Conservation (phyloP, 2,113 vertebrate genomes). For the Butorides virescens region DNA sequence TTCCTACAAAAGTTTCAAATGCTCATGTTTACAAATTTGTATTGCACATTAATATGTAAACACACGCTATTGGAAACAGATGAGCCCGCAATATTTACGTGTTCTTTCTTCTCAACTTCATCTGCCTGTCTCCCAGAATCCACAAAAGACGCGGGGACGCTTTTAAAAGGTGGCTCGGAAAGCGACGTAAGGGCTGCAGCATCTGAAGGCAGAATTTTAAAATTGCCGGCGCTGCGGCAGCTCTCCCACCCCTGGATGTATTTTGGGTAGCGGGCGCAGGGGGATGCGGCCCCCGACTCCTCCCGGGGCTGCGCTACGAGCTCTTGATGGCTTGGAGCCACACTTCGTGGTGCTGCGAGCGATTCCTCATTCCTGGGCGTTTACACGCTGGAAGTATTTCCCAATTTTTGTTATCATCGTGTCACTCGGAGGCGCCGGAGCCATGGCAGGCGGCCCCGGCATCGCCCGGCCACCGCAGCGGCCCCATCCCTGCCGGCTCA, state of each 20-base stretch:
- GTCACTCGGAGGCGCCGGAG: neutral
- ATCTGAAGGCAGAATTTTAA: neutral
- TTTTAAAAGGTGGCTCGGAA: neutral
- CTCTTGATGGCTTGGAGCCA: fast-evolving
- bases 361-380: neutral
- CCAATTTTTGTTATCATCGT: fast-evolving
- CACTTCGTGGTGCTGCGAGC: neutral
- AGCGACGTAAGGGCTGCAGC: neutral
- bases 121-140: slow-evolving; percentile 7
- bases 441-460: fast-evolving
- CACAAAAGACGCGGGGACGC: neutral
- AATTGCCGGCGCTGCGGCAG: fast-evolving
- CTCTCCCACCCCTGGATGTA: neutral
- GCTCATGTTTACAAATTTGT: slow-evolving; percentile 80
- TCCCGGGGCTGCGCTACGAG: fast-evolving
- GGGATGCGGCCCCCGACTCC: fast-evolving
- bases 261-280: neutral
- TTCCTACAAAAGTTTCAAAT: slow-evolving; percentile 68
- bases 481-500: fast-evolving
- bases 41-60: slow-evolving; percentile 75
- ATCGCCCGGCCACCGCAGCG: neutral
- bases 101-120: neutral
- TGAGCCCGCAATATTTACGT: neutral
- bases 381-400: fast-evolving
- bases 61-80: slow-evolving; percentile 69